A percentile compares a stretch with the other conserved stretches of the same genome.
phyloP scores from a whole-genome alignment of 2,113 vertebrate genomes.

The Cranoglanis bouderius region DNA sequence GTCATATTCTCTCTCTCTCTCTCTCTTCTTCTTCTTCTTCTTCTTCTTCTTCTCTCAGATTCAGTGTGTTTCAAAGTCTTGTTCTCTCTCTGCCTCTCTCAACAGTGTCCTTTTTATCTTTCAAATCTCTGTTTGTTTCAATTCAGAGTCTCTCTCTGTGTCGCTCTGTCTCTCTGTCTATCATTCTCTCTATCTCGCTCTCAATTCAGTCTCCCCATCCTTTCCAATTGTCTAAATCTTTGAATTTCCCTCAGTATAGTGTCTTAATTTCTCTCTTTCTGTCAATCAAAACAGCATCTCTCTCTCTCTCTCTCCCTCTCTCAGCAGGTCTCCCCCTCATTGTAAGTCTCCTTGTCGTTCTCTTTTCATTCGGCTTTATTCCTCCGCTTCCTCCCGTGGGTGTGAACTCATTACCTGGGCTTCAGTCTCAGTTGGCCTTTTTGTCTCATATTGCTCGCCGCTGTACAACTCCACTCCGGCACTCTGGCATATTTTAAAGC shows the following conservation, averaged over 20 bases:
- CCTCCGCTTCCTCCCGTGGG: not conserved
- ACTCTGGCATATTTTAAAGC: not conserved
- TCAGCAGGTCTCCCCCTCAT: not conserved
- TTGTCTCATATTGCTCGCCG: not conserved
- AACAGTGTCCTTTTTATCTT: not conserved
- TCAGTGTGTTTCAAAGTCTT: not conserved
- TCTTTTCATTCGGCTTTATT: not conserved
- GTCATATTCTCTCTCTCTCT: not conserved
- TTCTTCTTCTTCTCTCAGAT: not conserved
- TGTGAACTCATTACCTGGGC: conserved; percentile 13
- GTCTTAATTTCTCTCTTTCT: not conserved
- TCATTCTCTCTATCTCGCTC: not conserved
- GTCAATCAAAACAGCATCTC: not conserved
- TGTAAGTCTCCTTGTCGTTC: not conserved
- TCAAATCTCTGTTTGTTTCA: not conserved
- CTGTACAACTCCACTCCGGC: not conserved
- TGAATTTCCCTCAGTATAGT: not conserved
- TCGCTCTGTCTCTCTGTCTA: not conserved
- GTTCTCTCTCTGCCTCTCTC: not conserved
- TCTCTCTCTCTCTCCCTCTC: not conserved
- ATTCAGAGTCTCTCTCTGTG: not conserved
- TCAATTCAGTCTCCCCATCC: not conserved
- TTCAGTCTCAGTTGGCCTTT: not conserved
- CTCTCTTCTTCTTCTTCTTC: not conserved
- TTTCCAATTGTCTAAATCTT: not conserved